Evolutionary conservation across 2,797 vertebrate species (phyloP).

Genomic region (Parauchenoglanis ngamensis): DNA sequence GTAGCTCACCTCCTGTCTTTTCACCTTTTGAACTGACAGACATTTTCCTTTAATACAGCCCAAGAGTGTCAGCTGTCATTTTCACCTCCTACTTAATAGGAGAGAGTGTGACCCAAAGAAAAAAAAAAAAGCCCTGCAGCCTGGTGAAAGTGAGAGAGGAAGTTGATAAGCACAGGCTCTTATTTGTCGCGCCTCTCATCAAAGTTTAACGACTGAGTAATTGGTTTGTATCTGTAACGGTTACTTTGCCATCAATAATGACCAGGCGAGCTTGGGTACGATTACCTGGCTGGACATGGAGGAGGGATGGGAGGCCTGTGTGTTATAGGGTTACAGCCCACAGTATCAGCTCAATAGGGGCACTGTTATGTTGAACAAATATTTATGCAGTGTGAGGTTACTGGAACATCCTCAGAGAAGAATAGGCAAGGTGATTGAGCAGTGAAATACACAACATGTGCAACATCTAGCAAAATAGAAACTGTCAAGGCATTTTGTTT

Average conservation of each 20-base stretch:
- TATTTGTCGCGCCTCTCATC: conserved; percentile 77
- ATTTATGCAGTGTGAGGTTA: conserved; percentile 78
- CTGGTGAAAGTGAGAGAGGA: conserved; percentile 72
- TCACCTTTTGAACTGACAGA: conserved; percentile 75
- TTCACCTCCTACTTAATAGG: conserved; percentile 67
- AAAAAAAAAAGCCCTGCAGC: conserved; percentile 43
- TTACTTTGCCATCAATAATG: conserved; percentile 82
- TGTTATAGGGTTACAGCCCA: conserved; percentile 61
- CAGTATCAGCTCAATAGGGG: conserved; percentile 72
- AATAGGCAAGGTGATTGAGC: conserved; percentile 77
- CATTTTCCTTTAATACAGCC: conserved; percentile 56
- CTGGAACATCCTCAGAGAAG: conserved; percentile 75
- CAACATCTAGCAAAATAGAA: conserved; percentile 69
- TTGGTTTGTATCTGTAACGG: conserved; percentile 85
- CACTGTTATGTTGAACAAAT: conserved; percentile 77
- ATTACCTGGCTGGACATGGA: conserved; percentile 70
- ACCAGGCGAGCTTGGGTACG: conserved; percentile 67
- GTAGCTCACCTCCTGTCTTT: conserved; percentile 73
- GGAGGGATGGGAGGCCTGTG: conserved; percentile 61
- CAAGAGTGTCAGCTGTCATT: conserved; percentile 74
- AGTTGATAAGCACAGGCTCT: conserved; percentile 73
- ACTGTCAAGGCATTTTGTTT: conserved; percentile 33
- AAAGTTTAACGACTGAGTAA: conserved; percentile 83
- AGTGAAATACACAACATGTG: conserved; percentile 77
- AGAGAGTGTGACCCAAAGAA: conserved; percentile 48